Conservation (phyloP, 2,888 invertebrate species). For the Xylocampa areola region DNA sequence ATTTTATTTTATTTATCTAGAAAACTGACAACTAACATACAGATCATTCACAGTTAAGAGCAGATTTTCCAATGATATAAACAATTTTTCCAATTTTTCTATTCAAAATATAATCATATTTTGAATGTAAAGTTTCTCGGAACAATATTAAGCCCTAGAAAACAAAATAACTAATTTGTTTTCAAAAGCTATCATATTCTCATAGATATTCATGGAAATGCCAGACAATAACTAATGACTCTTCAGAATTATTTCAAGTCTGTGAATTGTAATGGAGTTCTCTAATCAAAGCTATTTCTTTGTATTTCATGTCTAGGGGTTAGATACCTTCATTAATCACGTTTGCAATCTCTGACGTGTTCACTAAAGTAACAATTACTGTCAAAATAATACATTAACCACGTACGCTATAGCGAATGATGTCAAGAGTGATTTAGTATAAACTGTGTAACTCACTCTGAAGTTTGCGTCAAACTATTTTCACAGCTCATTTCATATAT, state of each 20-base stretch:
- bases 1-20: too few relatives aligned
- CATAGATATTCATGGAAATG: conserved; percentile 14
- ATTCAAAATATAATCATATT: too few relatives aligned
- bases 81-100: too few relatives aligned
- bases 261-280: conserved; percentile 4
- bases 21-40: too few relatives aligned
- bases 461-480: conserved; percentile 24
- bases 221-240: conserved; percentile 8
- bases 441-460: conserved; percentile 3
- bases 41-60: too few relatives aligned
- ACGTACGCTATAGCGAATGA: neutral
- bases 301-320: neutral
- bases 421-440: conserved; percentile 4
- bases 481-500: conserved; percentile 40
- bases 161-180: conserved; percentile 3
- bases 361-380: conserved; percentile 8
- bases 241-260: conserved; percentile 2
- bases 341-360: conserved; percentile 1
- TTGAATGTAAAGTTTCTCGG: too few relatives aligned
- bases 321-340: conserved; percentile 19
- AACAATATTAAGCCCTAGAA: too few relatives aligned
- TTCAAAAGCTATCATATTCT: neutral
- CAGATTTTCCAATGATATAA: too few relatives aligned
- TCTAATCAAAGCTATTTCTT: conserved; percentile 5
- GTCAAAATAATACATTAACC: conserved; percentile 6